Evolutionary conservation across 2,888 invertebrate species (phyloP).

Genomic region (Chymomyza fuscimana): DNA sequence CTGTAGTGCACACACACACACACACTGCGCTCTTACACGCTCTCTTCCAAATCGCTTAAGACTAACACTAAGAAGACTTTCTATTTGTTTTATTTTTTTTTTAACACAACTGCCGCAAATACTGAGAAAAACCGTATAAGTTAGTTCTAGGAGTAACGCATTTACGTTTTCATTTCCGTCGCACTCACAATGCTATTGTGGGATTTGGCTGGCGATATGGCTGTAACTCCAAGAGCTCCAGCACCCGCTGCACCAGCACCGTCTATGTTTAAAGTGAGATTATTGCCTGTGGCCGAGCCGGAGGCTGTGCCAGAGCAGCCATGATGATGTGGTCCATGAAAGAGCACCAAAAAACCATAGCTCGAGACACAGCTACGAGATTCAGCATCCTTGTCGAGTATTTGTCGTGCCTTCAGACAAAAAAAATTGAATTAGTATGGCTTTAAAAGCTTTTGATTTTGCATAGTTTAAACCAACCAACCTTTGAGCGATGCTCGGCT

Average conservation of each 20-base stretch:
- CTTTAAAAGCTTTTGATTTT: neutral
- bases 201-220: constrained; percentile 73
- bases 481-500: constrained; percentile 85
- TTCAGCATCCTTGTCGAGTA: constrained; percentile 79
- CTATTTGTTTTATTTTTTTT: constrained; percentile 17
- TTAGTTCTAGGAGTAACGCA: constrained; percentile 16
- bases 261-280: constrained; percentile 65
- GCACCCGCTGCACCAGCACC: constrained; percentile 37
- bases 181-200: constrained; percentile 65
- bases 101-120: constrained; percentile 56
- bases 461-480: constrained; percentile 60
- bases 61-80: constrained; percentile 59
- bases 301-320: constrained; percentile 50
- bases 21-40: constrained; percentile 6
- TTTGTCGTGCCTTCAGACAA: constrained; percentile 73
- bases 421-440: constrained; percentile 1
- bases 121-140: constrained; percentile 45
- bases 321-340: constrained; percentile 66
- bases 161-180: constrained; percentile 65
- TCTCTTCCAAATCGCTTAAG: neutral
- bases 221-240: constrained; percentile 39
- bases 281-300: constrained; percentile 55
- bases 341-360: constrained; percentile 78
- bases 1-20: neutral
- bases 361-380: constrained; percentile 77